phyloP scores from a whole-genome alignment of 2,888 invertebrate genomes.

The Tetranychus truncatus region DNA sequence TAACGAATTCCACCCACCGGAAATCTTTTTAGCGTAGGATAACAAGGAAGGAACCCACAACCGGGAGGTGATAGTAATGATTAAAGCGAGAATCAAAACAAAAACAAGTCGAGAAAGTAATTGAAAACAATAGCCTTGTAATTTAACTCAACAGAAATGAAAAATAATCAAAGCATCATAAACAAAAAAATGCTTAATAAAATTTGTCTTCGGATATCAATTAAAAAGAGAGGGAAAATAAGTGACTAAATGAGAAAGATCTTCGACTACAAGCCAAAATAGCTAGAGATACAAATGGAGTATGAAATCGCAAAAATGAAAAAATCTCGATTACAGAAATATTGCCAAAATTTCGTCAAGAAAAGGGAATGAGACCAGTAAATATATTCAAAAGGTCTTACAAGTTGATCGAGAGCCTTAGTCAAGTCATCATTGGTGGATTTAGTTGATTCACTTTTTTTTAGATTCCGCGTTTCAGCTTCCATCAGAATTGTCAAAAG shows the following conservation, averaged over 20 bases:
- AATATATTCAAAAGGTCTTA: not conserved
- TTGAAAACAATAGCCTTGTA: not conserved
- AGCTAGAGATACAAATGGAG: too few species aligned
- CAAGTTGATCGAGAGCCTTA: not conserved
- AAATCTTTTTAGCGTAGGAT: not conserved
- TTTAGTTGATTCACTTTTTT: not conserved
- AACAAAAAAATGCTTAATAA: too few species aligned
- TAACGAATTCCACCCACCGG: not conserved
- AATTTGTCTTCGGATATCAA: too few species aligned
- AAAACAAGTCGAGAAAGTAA: not conserved
- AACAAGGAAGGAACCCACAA: not conserved
- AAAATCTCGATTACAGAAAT: not conserved
- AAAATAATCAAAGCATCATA: too few species aligned
- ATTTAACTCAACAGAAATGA: not conserved
- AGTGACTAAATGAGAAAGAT: too few species aligned
- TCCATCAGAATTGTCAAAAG: not conserved
- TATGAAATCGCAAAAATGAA: not conserved
- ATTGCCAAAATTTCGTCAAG: not conserved
- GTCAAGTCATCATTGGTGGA: not conserved
- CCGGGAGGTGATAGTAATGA: not conserved
- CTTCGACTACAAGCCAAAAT: too few species aligned
- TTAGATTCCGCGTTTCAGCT: not conserved
- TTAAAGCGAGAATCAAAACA: not conserved
- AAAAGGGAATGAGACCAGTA: not conserved
- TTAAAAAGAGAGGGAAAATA: too few species aligned